Conservation (phyloP, 2,797 vertebrate genomes). For the Anabas testudineus region DNA sequence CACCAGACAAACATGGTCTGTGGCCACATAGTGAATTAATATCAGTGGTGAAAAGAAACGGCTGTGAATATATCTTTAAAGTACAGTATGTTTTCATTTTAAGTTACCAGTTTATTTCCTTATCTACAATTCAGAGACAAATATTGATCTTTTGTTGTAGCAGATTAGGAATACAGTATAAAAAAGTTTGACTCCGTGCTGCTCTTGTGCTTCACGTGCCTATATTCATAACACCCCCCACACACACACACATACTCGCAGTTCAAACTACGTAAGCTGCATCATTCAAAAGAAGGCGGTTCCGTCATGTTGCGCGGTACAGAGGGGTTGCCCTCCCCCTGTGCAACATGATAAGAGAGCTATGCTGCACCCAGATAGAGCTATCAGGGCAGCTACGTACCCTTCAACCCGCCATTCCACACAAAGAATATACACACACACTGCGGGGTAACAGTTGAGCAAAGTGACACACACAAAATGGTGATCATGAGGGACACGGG, state of each 20-base stretch:
- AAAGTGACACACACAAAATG: conserved; percentile 70
- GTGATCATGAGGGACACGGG: conserved; percentile 35
- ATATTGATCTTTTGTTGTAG: background rate
- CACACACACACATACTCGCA: background rate
- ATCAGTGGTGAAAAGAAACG: background rate
- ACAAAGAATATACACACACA: conserved; percentile 61
- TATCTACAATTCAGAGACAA: background rate
- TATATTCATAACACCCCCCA: background rate
- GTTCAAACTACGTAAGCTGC: conserved; percentile 38
- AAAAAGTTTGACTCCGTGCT: conserved; percentile 24
- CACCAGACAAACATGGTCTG: conserved; percentile 15
- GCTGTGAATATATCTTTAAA: background rate
- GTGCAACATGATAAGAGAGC: conserved; percentile 79
- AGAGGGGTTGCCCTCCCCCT: conserved; percentile 70
- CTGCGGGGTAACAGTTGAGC: conserved; percentile 49
- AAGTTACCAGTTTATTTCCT: no score
- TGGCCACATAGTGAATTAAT: background rate
- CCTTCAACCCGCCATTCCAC: conserved; percentile 78
- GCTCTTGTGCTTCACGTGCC: conserved; percentile 9
- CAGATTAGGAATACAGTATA: no score
- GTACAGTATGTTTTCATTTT: background rate
- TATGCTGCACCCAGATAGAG: conserved; percentile 83
- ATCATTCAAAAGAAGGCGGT: conserved; percentile 59
- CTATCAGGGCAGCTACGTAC: conserved; percentile 83
- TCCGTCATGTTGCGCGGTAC: conserved; percentile 51